phyloP scores from a whole-genome alignment of 2,888 invertebrate genomes.

The Meloe dianella region DNA sequence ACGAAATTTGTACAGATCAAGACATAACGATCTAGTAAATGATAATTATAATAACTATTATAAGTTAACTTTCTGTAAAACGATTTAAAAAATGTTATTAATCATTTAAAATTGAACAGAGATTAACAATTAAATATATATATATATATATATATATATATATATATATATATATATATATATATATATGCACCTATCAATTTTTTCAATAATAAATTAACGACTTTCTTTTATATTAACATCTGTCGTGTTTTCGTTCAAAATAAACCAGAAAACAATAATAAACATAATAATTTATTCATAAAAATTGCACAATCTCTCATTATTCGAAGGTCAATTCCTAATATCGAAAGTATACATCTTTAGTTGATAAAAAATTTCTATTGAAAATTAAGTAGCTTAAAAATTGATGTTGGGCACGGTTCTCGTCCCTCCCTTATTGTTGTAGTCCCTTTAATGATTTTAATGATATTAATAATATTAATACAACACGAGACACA shows the following conservation, averaged over 20 bases:
- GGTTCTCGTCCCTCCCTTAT: neutral
- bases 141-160: too few relatives aligned
- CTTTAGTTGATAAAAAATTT: neutral
- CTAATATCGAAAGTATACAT: neutral
- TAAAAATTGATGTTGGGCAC: neutral
- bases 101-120: neutral
- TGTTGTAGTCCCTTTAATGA: conserved; percentile 1
- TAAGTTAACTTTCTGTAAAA: neutral
- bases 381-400: neutral
- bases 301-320: neutral
- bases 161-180: too few relatives aligned
- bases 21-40: neutral
- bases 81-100: neutral
- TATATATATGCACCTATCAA: too few relatives aligned
- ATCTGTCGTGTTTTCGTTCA: neutral
- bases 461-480: neutral
- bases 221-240: conserved; percentile 2
- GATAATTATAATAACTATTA: neutral
- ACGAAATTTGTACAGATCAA: too few relatives aligned
- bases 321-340: neutral
- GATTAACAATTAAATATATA: neutral
- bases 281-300: neutral
- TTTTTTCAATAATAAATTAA: neutral
- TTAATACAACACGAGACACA: neutral
- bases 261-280: neutral